Conservation (phyloP, 2,888 invertebrate genomes). For the Coremacera marginata region DNA sequence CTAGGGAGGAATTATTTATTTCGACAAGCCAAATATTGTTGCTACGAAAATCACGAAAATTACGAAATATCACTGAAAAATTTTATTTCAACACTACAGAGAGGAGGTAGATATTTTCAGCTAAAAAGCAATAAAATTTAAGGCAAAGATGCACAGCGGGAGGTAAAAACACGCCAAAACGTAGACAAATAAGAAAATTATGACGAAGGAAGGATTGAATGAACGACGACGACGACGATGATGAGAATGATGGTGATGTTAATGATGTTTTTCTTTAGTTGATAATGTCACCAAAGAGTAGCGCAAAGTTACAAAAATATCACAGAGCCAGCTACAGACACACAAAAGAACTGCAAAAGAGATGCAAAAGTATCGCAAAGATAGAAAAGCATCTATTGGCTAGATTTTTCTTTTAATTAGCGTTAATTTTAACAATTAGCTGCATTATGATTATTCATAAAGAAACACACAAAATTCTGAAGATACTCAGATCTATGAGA, state of each 20-base stretch:
- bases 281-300: neutral
- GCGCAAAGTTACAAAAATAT: slow-evolving; percentile 22
- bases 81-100: no score
- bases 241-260: neutral
- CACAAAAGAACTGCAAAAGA: neutral
- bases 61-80: slow-evolving; percentile 3
- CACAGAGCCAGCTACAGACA: neutral
- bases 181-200: neutral
- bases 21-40: neutral
- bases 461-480: neutral
- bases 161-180: neutral
- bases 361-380: neutral
- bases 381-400: slow-evolving; percentile 8
- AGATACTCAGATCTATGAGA: neutral
- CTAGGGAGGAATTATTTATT: neutral
- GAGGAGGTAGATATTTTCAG: neutral
- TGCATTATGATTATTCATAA: neutral
- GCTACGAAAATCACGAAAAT: neutral
- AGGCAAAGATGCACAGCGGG: slow-evolving; percentile 17
- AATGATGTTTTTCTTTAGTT: no score
- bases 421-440: slow-evolving; percentile 8
- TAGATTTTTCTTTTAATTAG: neutral
- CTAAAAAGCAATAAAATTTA: neutral
- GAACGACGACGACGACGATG: neutral
- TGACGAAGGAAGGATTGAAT: neutral